Base-by-base conservation (phyloP, 2,113 vertebrate genomes). In the Rhadina sibilatrix region DNA sequence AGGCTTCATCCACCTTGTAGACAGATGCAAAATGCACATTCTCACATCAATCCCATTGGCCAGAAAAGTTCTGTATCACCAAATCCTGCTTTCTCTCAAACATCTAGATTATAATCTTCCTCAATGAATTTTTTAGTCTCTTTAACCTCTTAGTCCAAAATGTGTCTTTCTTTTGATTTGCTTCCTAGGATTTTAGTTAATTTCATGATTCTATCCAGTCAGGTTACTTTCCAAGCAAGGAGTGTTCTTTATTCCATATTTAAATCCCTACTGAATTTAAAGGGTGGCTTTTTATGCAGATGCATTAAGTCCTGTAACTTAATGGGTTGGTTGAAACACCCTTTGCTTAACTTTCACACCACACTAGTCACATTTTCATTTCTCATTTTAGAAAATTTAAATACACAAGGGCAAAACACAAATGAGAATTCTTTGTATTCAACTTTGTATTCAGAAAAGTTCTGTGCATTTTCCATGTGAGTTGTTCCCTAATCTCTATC, bases 361-460 rank as follows among this genome's bases (percentile, higher is more conserved):
- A 83, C 59, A 72, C 47, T 84, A 83, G 69, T 49, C 93, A 69
- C 42, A 87, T 96, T 96, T 95, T 90, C 59, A 76, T 94, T 95
- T 93, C 42, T 68, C 37, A 83, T 75, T 90, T 40, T 5, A 61
- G 40, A 69, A 90, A 94, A 93, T 94, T 95, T 91, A 90, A 96
- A 96, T 53, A 77, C n/a, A 74, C 72, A 92, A 61, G 22, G 83
- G 35, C 11, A 90, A 94, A 95, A 96, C 23, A 37, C 72, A 96
- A 92, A 87, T 80, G 35, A 64, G 50, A n/a, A 83, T 76, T 93
- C 79, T 91, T 96, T 91, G 89, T 91, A 77, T 65, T 81, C 71
- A 85, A 19, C 8, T 40, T 40, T 69, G 44, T 52, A 38, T 71
- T 79, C 93, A 94, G 85, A 52, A 94, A 93, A 23, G 69, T 95